A percentile compares a stretch with the other conserved stretches of the same genome.
phyloP scores from a whole-genome alignment of 2,797 vertebrate genomes.

The Myotis myotis region DNA sequence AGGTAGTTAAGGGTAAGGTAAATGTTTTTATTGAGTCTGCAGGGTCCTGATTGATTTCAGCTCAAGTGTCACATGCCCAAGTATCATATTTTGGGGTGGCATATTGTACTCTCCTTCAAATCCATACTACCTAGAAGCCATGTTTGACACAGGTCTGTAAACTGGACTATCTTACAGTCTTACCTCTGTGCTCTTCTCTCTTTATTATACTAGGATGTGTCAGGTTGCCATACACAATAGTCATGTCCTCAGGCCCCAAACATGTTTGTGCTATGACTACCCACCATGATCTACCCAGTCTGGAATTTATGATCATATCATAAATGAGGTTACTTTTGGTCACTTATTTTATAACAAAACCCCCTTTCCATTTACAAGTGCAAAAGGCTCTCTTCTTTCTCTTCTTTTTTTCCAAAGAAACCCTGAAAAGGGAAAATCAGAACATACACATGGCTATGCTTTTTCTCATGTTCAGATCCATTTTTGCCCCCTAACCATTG shows the following conservation, averaged over 20 bases:
- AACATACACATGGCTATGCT: not conserved
- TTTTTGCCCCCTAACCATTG: not conserved
- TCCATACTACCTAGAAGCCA: not conserved
- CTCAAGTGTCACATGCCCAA: not conserved
- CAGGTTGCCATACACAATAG: not conserved
- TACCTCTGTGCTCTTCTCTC: not conserved
- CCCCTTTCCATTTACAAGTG: not conserved
- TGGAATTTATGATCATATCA: not conserved
- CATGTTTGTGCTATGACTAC: not conserved
- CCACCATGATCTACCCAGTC: not conserved
- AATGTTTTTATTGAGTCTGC: not conserved
- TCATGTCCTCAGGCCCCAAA: not conserved
- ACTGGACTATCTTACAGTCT: not conserved
- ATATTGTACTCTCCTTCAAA: not conserved
- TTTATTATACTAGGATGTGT: not conserved
- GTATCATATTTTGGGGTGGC: not conserved
- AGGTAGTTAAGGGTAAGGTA: not conserved
- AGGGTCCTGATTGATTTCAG: not conserved
- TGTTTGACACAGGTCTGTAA: not conserved
- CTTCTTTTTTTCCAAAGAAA: not conserved
- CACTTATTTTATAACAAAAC: not conserved
- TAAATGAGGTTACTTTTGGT: not conserved
- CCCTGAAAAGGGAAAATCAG: not conserved
- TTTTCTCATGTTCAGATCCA: not conserved
- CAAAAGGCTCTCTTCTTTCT: not conserved